A percentile compares a stretch with the other conserved stretches of the same genome.
Conservation (phyloP, 2,888 invertebrate species). For the Syrista parreyssii region DNA sequence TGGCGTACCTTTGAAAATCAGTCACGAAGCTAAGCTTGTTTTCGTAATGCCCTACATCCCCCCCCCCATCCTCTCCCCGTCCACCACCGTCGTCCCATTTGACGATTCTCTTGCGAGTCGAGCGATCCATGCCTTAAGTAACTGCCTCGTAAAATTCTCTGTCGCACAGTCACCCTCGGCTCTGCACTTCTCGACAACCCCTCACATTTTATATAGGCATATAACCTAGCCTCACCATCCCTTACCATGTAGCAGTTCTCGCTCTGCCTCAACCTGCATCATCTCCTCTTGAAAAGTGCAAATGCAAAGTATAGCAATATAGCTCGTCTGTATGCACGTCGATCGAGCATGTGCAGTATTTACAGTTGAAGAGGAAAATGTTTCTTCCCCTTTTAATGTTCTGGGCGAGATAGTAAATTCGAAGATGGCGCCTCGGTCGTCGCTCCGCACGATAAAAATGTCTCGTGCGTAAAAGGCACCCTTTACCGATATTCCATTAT, state of each 20-base stretch:
- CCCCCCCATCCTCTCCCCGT: neutral
- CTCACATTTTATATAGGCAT: neutral
- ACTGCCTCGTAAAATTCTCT: slow-evolving; percentile 3
- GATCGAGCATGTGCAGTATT: neutral
- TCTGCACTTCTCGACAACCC: neutral
- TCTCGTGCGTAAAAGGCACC: neutral
- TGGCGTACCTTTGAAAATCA: neutral
- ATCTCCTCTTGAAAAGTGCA: neutral
- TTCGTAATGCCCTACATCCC: neutral
- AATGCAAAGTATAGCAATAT: too few species aligned
- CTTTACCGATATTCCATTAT: neutral
- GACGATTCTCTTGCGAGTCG: neutral
- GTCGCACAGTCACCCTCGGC: neutral
- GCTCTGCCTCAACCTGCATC: neutral
- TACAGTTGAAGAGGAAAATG: neutral
- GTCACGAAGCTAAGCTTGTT: neutral
- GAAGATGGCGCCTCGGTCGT: neutral
- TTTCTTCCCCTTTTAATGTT: neutral
- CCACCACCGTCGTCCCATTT: neutral
- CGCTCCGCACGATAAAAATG: neutral
- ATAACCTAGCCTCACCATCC: neutral
- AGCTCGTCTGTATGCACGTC: neutral
- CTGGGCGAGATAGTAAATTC: neutral
- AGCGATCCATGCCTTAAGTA: slow-evolving; percentile 3
- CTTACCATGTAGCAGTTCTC: neutral